Evolutionary conservation across 2,888 invertebrate species (phyloP).

Genomic region (Tinea semifulvella): DNA sequence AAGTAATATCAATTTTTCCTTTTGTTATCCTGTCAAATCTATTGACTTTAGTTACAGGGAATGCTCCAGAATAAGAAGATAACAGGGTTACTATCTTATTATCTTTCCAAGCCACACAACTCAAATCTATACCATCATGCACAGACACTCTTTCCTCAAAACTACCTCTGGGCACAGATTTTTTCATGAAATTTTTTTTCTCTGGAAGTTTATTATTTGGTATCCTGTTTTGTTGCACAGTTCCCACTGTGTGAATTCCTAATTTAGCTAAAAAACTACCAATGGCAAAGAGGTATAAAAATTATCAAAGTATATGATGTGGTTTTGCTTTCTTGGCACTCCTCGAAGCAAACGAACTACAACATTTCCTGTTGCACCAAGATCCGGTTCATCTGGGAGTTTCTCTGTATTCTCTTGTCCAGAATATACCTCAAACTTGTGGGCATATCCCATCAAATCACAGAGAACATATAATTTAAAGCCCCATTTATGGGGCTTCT

Average conservation of each 20-base stretch:
- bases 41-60: not conserved
- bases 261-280: slow-evolving; percentile 25
- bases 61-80: not conserved
- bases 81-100: not conserved
- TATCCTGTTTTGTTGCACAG: slow-evolving; percentile 28
- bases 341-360: slow-evolving; percentile 24
- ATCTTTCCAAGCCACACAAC: not conserved
- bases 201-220: slow-evolving; percentile 26
- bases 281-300: slow-evolving; percentile 28
- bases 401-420: slow-evolving; percentile 19
- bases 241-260: slow-evolving; percentile 29
- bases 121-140: not conserved
- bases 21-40: not conserved
- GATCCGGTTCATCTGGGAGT: slow-evolving; percentile 26
- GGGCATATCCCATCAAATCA: slow-evolving; percentile 22
- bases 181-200: slow-evolving; percentile 26
- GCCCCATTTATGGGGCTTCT: slow-evolving; percentile 23
- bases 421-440: slow-evolving; percentile 25
- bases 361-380: slow-evolving; percentile 26
- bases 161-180: slow-evolving; percentile 26
- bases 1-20: slow-evolving; percentile 11
- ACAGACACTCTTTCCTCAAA: slow-evolving; percentile 22
- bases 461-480: slow-evolving; percentile 26
- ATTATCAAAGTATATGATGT: slow-evolving; percentile 26
- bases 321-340: no score